Evolutionary conservation across 2,888 invertebrate genomes (phyloP).

Genomic region (Drosophila prolongata): DNA sequence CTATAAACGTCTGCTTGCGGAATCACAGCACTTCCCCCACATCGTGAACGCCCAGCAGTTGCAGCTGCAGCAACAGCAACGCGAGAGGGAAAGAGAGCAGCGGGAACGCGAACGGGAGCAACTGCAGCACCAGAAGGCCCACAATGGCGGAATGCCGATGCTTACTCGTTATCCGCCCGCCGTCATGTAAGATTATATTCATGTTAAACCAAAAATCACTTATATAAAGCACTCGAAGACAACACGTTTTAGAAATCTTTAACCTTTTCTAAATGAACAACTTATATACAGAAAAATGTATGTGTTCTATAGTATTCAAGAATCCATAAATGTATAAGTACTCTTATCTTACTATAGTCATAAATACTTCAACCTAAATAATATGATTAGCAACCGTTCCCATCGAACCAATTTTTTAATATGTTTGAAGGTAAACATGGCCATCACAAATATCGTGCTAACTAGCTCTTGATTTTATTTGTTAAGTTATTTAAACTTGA

Average conservation of each 20-base stretch:
- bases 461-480: too few relatives aligned
- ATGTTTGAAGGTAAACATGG: not conserved
- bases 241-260: too few relatives aligned
- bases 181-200: conserved; percentile 57
- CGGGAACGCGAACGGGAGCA: conserved; percentile 41
- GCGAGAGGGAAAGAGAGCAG: conserved; percentile 40
- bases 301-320: not conserved
- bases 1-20: conserved; percentile 66
- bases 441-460: not conserved
- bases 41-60: conserved; percentile 72
- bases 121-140: conserved; percentile 65
- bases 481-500: too few relatives aligned
- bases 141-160: conserved; percentile 65
- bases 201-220: not conserved
- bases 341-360: conserved; percentile 2
- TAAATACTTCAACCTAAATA: conserved; percentile 1
- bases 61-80: conserved; percentile 67
- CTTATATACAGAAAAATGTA: not conserved
- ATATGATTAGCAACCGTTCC: conserved; percentile 3
- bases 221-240: not conserved
- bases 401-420: not conserved
- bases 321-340: not conserved
- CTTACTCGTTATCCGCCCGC: conserved; percentile 71
- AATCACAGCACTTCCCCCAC: conserved; percentile 67
- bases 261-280: not conserved